Base-by-base conservation (phyloP, 1,140 invertebrate species). In the Potamilus streckersoni region DNA sequence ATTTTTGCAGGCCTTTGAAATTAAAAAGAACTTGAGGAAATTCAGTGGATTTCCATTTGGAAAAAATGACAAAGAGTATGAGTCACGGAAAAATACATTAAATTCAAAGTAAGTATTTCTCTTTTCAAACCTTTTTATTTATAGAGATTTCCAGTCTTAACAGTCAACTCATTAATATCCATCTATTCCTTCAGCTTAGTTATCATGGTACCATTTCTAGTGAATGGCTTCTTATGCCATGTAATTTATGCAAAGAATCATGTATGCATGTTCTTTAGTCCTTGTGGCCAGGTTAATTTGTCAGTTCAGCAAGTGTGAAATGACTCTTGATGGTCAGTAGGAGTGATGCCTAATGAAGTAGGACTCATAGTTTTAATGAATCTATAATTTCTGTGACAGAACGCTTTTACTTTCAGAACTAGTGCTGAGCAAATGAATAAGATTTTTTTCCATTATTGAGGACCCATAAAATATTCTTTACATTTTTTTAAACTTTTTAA, bases 11-110 rank as follows among this genome's bases (percentile, higher is more conserved):
- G 77, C 76, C 19, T 65, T 57, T 27, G 85, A 87, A 73, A 85
- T 89, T 3, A 90, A 89, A 76, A 89, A 85, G 75, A 90, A 90
- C 71, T 84, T 91, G n/a, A 75, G 87, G 13, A 82, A 84, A 72
- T 91, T 91, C 76, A 85, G 79, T 81, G 90, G 90, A 17, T 90
- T 89, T 82, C 71, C 87, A n/a, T 90, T 90, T 84, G 80, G 61
- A n/a, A 86, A 85, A 76, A 83, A 87, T 27, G 84, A 87, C 49
- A 74, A 83, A 60, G 89, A 90, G 65, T 90, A 81, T 83, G 82
- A 88, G 17, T 87, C 85, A 69, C 88, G 89, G 67, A 76, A 83
- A 57, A 68, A 72, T 16, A 66, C 73, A 15, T 66, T 90, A 60
- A 85, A 87, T 56, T 38, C 31, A 73, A 90, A 88, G 89, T 90